Evolutionary conservation across 2,888 invertebrate species (phyloP), one percentile per base, ranked within the genome.

Genomic region (Xylota segnis): DNA sequence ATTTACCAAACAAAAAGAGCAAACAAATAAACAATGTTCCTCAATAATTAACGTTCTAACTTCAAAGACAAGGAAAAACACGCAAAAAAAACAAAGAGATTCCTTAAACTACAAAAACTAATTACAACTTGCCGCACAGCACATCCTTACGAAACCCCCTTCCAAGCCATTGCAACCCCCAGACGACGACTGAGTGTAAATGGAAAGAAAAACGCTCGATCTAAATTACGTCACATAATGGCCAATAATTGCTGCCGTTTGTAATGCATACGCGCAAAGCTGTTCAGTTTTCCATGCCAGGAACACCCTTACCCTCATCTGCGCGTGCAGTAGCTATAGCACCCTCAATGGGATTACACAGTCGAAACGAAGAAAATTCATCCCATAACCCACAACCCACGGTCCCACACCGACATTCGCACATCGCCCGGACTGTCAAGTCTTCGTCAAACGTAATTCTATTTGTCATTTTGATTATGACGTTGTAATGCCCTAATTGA

Each of bases 401-500:
- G 23, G 18, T 5, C 10, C 37, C 14, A n/a, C n/a, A 47, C 18
- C 37, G n/a, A n/a, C n/a, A n/a, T n/a, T n/a, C n/a, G n/a, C n/a
- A n/a, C n/a, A 37, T 37, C 27, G 56, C 43, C 52, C 50, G 32
- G 37, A 37, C 90, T 91, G 91, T 89, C 90, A 90, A 88, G 88
- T 91, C 90, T 89, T 89, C 90, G 90, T 91, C 91, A 89, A 89
- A 88, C 89, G 89, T 91, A 91, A 91, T 91, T 91, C 90, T 91
- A 91, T 91, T 91, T 91, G 91, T 91, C 91, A 91, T 91, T 91
- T 90, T 91, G 91, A 91, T 91, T 91, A 91, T 91, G 91, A 91
- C 91, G 90, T 91, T 91, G 91, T 91, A 91, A 91, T 91, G 90
- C 91, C 90, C 90, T 91, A 91, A 91, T 91, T 91, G 92, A 91